A percentile compares a stretch with the other conserved stretches of the same genome.
Evolutionary conservation across 1,140 invertebrate genomes (phyloP).

Genomic region (Diploscapter pachys): DNA sequence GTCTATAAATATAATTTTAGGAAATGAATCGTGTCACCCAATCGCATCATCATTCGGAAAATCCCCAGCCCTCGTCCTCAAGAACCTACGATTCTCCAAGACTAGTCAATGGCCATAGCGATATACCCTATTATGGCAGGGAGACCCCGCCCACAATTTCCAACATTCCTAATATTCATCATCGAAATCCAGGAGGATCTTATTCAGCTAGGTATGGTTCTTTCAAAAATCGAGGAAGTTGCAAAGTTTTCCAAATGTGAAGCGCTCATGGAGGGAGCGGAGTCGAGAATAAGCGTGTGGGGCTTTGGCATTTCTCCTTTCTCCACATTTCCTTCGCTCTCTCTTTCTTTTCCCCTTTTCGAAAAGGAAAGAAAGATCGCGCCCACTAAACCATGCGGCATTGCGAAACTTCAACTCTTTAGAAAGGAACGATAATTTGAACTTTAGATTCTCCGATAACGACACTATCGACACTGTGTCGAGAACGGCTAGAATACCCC

Average conservation of each 20-base stretch:
- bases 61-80: constrained; percentile 9
- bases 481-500: constrained; percentile 34
- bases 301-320: not conserved
- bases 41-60: not conserved
- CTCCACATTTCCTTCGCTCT: not conserved
- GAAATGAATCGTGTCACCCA: too few species aligned
- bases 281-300: too few species aligned
- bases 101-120: constrained; percentile 18
- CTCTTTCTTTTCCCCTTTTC: not conserved
- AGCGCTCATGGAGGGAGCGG: too few species aligned
- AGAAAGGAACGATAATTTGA: too few species aligned
- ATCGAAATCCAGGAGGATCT: too few species aligned
- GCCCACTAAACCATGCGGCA: too few species aligned
- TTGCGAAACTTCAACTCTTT: too few species aligned
- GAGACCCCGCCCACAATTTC: not conserved
- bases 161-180: constrained; percentile 2
- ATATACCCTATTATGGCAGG: constrained; percentile 8
- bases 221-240: too few species aligned
- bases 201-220: too few species aligned
- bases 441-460: too few species aligned
- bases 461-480: constrained; percentile 24
- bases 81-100: constrained; percentile 17
- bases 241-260: too few species aligned
- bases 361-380: not conserved
- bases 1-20: too few species aligned